Percentiles rank a stretch among this genome's conserved stretches.
Conservation (phyloP, 2,888 invertebrate genomes). For the Cordilura impudica region DNA sequence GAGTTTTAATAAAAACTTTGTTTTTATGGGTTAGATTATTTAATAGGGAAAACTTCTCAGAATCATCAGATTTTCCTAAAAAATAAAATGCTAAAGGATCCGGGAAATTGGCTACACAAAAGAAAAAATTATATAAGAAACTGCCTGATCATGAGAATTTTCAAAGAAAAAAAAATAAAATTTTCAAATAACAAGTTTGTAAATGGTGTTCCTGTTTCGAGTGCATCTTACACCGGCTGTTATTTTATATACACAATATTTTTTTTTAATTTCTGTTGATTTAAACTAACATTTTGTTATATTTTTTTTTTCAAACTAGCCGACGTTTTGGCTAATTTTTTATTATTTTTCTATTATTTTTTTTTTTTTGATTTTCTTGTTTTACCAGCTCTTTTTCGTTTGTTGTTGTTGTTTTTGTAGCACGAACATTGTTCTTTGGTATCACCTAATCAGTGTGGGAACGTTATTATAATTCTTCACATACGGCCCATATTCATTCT, state of each 20-base stretch:
- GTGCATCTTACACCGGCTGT: slow-evolving; percentile 46
- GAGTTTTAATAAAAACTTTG: too few relatives aligned
- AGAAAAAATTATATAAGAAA: too few relatives aligned
- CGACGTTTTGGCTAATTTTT: slow-evolving; percentile 37
- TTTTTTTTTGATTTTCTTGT: slow-evolving; percentile 2
- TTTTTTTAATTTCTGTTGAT: slow-evolving; percentile 6
- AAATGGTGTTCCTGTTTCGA: slow-evolving; percentile 23
- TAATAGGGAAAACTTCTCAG: too few relatives aligned
- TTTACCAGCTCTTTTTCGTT: not conserved
- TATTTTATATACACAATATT: not conserved
- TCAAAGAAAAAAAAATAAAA: too few relatives aligned
- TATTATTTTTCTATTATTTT: too few relatives aligned
- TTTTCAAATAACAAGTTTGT: not conserved
- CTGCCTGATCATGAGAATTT: too few relatives aligned
- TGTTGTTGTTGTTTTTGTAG: not conserved
- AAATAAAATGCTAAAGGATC: too few relatives aligned
- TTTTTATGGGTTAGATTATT: too few relatives aligned
- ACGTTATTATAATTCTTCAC: slow-evolving; percentile 37
- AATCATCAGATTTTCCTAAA: too few relatives aligned
- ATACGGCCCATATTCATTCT: slow-evolving; percentile 53
- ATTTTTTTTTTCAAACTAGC: not conserved
- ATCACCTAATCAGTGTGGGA: slow-evolving; percentile 57
- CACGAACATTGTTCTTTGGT: not conserved
- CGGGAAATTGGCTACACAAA: too few relatives aligned
- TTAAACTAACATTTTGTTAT: not conserved